Evolutionary conservation across 2,888 invertebrate genomes (phyloP).

Genomic region (Chorisops tibialis): DNA sequence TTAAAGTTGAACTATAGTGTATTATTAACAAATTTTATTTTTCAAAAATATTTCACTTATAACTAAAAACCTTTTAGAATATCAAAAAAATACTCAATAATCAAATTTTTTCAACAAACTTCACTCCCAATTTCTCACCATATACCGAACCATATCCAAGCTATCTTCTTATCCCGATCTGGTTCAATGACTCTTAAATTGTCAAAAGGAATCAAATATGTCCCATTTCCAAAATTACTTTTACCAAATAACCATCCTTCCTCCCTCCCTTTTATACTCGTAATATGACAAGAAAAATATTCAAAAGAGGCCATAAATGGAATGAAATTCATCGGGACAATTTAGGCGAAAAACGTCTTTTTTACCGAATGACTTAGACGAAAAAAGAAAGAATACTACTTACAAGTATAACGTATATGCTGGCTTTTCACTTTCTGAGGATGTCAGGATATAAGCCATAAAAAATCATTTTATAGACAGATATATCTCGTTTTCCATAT

Average conservation of each 20-base stretch:
- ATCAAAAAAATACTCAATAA: no score
- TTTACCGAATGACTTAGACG: no score
- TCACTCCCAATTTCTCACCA: no score
- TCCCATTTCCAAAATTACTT: conserved; percentile 20
- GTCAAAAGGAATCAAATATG: conserved; percentile 17
- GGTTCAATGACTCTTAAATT: conserved; percentile 25
- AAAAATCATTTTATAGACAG: conserved; percentile 34
- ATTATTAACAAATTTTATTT: no score
- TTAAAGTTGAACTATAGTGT: no score
- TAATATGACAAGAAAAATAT: conserved; percentile 24
- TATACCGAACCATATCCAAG: no score
- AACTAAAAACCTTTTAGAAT: no score
- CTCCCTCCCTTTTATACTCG: conserved; percentile 5
- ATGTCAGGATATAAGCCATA: conserved; percentile 23
- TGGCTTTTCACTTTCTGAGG: no score
- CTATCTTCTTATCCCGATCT: conserved; percentile 8
- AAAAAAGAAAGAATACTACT: no score
- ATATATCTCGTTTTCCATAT: conserved; percentile 34
- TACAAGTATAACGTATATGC: no score
- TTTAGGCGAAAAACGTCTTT: conserved; percentile 20
- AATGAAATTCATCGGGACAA: conserved; percentile 23
- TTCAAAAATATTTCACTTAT: no score
- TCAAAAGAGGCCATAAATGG: conserved; percentile 17
- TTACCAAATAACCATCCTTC: conserved; percentile 15
- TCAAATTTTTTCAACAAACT: no score